A percentile compares a stretch with the other conserved stretches of the same genome.
Evolutionary conservation across 2,113 vertebrate species (phyloP).

Genomic region (Takifugu bimaculatus): DNA sequence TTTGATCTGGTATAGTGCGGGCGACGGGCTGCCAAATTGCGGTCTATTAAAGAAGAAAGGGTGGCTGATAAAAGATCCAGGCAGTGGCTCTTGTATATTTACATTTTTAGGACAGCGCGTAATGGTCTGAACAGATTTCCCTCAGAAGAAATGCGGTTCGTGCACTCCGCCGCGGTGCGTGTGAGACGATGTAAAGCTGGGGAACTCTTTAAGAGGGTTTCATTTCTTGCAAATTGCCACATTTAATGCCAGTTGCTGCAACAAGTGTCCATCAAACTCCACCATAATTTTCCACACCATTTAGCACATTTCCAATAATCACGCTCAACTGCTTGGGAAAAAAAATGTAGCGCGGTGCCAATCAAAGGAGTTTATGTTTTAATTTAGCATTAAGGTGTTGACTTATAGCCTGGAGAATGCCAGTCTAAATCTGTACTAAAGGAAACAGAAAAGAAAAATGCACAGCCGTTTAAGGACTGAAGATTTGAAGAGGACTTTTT

Average conservation of each 20-base stretch:
- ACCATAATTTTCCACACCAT: constrained; percentile 3
- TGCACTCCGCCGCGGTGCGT: not conserved
- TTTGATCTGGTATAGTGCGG: constrained; percentile 8
- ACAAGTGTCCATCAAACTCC: constrained; percentile 41
- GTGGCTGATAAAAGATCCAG: not conserved
- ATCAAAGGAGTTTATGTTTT: too few relatives aligned
- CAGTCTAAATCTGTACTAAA: too few relatives aligned
- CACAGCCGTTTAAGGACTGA: constrained; percentile 7
- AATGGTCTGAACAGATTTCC: not conserved
- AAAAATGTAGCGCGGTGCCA: too few relatives aligned
- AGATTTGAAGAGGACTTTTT: too few relatives aligned
- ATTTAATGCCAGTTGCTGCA: constrained; percentile 18
- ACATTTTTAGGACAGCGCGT: not conserved
- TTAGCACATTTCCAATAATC: not conserved
- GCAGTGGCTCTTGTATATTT: not conserved
- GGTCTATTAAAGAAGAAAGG: not conserved
- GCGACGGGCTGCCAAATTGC: constrained; percentile 34
- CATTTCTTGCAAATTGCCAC: constrained; percentile 5
- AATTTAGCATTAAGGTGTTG: too few relatives aligned
- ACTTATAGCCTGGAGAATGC: too few relatives aligned
- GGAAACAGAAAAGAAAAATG: too few relatives aligned
- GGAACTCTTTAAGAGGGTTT: constrained; percentile 1
- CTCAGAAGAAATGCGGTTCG: too few relatives aligned
- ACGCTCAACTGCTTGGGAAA: too few relatives aligned
- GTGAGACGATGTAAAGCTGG: not conserved